Evolutionary conservation across 2,888 invertebrate genomes (phyloP).

Genomic region (Andricus curvator): DNA sequence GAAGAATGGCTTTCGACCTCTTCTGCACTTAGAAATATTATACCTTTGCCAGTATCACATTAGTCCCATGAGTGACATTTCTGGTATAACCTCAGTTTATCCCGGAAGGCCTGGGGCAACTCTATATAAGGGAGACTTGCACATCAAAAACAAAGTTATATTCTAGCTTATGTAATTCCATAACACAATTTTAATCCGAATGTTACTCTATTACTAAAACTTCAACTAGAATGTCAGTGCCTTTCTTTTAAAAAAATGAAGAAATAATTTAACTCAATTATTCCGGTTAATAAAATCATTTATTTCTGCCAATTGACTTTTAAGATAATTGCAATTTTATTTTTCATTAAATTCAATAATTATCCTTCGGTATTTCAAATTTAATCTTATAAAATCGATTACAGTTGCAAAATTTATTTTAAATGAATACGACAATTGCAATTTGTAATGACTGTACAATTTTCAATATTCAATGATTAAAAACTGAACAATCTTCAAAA

Average conservation of each 20-base stretch:
- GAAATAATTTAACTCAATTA: too few relatives aligned
- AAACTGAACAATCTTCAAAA: too few relatives aligned
- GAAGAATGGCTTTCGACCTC: neutral
- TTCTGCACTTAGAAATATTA: constrained; percentile 36
- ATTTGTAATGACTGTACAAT: too few relatives aligned
- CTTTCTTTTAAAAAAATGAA: neutral
- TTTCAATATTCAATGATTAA: too few relatives aligned
- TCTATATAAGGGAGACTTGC: neutral
- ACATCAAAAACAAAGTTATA: constrained; percentile 6
- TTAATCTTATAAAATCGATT: too few relatives aligned
- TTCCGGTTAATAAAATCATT: too few relatives aligned
- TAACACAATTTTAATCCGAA: neutral
- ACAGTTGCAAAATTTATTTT: too few relatives aligned
- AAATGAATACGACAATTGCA: too few relatives aligned
- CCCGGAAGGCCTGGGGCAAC: neutral
- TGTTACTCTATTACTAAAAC: neutral
- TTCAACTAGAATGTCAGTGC: neutral
- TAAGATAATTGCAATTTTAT: too few relatives aligned
- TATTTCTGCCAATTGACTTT: too few relatives aligned
- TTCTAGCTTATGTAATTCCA: neutral
- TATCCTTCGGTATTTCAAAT: too few relatives aligned
- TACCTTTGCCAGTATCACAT: constrained; percentile 18
- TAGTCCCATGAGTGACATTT: constrained; percentile 25
- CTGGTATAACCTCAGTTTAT: constrained; percentile 4
- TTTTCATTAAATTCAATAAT: too few relatives aligned